Base-by-base conservation (phyloP, 2,797 vertebrate species). In the Manis pentadactyla region DNA sequence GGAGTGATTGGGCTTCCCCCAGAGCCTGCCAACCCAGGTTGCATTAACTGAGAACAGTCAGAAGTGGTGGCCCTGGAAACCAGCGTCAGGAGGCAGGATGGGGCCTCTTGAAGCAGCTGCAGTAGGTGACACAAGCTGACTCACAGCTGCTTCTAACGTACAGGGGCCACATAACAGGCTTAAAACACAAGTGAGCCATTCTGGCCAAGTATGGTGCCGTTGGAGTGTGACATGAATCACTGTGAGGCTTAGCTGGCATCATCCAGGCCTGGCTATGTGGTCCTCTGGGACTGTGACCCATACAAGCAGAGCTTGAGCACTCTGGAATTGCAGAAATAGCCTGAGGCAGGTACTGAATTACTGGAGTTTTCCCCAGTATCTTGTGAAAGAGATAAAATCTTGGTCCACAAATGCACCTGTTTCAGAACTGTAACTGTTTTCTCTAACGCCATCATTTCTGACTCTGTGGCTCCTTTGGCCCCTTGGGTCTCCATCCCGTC, bases 161-260 rank as follows among this genome's bases (percentile, higher is more conserved):
- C 4, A 0, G 34, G 39, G 18, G 53, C 53, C 39, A 29, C 0
- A 5, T 21, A 46, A 86, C 18, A 73, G 57, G 31, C 68, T 85
- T 69, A 51, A 13, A 37, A 90, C 53, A 29, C 75, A 27, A 5
- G 11, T 4, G 37, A 53, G 27, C 39, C 25, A 29, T 13, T 25
- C 18, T 21, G 14, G 81, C 5, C 0, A 34, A 66, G 59, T 42
- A 18, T 4, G 42, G 64, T 6, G 6, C 0, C 2, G 46, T 0
- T 53, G 55, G 25, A n/a, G 14, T 21, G 11, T 59, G 93, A 53
- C 63, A 73, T 74, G 87, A 79, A 37, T 86, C 63, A 51, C 61
- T 13, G 31, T 39, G 82, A 90, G 34, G 51, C 55, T 81, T 53
- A 63, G n/a, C 59, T 87, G 61, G 37, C 1, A 1, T 42, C 19